Conservation (phyloP, 2,113 vertebrate genomes). For the Thymallus thymallus region DNA sequence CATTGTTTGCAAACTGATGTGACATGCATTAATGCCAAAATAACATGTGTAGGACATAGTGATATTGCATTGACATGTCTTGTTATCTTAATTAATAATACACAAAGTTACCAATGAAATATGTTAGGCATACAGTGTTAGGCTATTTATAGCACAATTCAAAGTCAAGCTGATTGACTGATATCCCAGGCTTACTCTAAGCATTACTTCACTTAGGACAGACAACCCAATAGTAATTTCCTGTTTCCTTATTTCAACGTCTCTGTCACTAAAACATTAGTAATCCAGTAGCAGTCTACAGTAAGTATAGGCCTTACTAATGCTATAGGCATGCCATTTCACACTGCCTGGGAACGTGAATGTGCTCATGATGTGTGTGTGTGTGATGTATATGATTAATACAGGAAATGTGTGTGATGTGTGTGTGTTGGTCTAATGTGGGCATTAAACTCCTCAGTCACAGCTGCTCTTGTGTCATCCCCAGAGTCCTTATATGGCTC, state of each 20-base stretch:
- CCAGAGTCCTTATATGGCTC: slow-evolving; percentile 40
- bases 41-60: too few relatives aligned
- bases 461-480: background rate
- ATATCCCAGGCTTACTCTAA: too few relatives aligned
- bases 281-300: background rate
- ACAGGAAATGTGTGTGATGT: background rate
- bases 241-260: background rate
- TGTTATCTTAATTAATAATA: too few relatives aligned
- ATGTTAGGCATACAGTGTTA: too few relatives aligned
- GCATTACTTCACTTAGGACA: background rate
- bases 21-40: too few relatives aligned
- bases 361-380: background rate
- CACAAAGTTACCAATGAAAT: too few relatives aligned
- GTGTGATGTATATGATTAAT: background rate
- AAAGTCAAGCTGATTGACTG: too few relatives aligned
- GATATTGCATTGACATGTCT: too few relatives aligned
- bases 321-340: background rate
- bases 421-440: background rate
- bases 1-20: too few relatives aligned
- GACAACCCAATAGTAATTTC: background rate
- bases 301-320: background rate
- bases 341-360: too few relatives aligned
- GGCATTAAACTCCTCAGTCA: too few relatives aligned
- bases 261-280: background rate
- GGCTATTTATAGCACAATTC: too few relatives aligned